Base-by-base conservation (phyloP, 2,797 vertebrate species). In the Smutsia temminckii region DNA sequence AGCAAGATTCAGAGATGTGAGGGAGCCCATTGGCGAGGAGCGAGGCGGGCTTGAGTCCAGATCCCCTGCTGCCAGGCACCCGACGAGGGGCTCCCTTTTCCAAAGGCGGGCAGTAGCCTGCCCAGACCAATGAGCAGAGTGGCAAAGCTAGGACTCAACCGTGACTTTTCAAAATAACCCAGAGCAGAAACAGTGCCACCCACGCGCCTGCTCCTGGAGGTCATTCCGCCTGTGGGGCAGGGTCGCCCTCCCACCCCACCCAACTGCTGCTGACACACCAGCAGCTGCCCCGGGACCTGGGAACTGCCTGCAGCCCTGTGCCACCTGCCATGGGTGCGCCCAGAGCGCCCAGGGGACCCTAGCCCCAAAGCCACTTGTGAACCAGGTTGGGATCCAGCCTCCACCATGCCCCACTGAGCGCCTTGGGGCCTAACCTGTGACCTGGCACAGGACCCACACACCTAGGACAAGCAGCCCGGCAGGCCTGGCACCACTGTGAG, bases 391-490 rank as follows among this genome's bases (percentile, higher is more conserved):
- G 34, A 37, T n/a, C 20, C 12, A 68, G 59, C 9, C 32, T 32
- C 21, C 4, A 8, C 49, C 57, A 61, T 0, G 3, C 37, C 32
- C 6, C 17, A 2, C n/a, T 53, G 1, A 1, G 18, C 2, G 53
- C 64, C 69, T 84, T 25, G 17, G 79, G 2, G 16, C 78, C n/a
- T 27, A 55, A 29, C 16, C 9, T 46, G 12, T 17, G 51, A 55
- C 3, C n/a, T 14, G 8, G 57, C 59, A 0, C 8, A 14, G 18
- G 18, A 10, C 42, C 80, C 55, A 23, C 0, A 0, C 2, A 1
- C 63, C 23, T 6, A 5, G 77, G 42, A 40, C 69, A 55, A 40
- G 79, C 2, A 23, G 37, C 27, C 49, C 8, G 63, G 34, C 8
- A n/a, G 64, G 37, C 37, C 51, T 2, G n/a, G 29, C 49, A 66